These are phyloP conservation scores for Enteromius radiatus DNA, from an alignment of 2,797 vertebrate genomes.

Conservation along the genomic window DNA sequence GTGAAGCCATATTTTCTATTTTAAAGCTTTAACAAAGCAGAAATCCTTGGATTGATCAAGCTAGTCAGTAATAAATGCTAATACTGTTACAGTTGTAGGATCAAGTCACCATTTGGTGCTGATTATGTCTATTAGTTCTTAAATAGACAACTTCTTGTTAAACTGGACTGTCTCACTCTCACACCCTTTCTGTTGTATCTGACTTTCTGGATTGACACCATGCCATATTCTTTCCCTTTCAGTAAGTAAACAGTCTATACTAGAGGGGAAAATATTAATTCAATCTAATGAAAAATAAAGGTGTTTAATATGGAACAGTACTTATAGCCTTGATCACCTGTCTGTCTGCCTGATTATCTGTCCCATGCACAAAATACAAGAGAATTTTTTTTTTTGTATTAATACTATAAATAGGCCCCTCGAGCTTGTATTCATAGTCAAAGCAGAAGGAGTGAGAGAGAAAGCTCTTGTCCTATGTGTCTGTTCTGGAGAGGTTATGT, in stretches of 20 bases:
- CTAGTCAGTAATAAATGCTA: neutral
- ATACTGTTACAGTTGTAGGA: neutral
- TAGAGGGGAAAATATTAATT: neutral
- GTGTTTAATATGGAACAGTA: constrained; percentile 36
- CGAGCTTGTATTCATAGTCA: constrained; percentile 33
- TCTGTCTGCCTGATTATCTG: constrained; percentile 32
- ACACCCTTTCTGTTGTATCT: neutral
- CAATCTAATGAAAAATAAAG: constrained; percentile 10
- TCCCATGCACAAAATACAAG: constrained; percentile 40
- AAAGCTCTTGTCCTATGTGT: constrained; percentile 21
- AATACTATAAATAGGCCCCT: constrained; percentile 45
- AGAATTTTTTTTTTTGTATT: constrained; percentile 47
- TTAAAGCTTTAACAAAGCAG: neutral
- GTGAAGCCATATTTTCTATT: neutral
- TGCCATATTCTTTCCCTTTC: neutral
- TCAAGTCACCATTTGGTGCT: neutral
- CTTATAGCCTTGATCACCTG: constrained; percentile 19
- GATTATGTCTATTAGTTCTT: neutral
- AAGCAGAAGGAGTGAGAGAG: constrained; percentile 51
- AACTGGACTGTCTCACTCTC: constrained; percentile 7
- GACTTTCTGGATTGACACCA: neutral
- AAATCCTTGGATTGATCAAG: neutral
- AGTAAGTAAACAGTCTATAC: constrained; percentile 4
- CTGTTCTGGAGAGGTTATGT: constrained; percentile 67
- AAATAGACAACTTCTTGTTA: neutral